A percentile compares a stretch with the other conserved stretches of the same genome.
Evolutionary conservation across 2,797 vertebrate genomes (phyloP).

Genomic region (Chelon labrosus): DNA sequence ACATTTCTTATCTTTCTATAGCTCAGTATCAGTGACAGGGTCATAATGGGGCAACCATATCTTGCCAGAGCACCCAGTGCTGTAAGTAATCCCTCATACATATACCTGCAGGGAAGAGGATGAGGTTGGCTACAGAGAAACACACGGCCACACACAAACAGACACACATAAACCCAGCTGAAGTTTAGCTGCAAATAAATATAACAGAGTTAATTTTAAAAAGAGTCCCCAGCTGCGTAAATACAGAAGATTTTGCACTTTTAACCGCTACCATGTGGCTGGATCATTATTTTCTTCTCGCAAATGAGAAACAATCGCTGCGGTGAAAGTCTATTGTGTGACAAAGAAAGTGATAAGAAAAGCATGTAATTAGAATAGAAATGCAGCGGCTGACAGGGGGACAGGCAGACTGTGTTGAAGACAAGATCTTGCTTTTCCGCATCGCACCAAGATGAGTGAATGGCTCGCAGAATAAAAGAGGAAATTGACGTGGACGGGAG

Average conservation of each 20-base stretch:
- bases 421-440: conserved; percentile 41
- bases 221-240: conserved; percentile 9
- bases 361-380: conserved; percentile 61
- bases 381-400: conserved; percentile 33
- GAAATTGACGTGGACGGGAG: conserved; percentile 37
- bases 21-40: conserved; percentile 52
- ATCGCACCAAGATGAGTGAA: conserved; percentile 44
- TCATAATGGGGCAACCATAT: conserved; percentile 67
- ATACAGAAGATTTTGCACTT: conserved; percentile 18
- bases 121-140: conserved; percentile 38
- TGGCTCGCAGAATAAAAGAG: conserved; percentile 47
- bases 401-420: conserved; percentile 48
- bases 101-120: conserved; percentile 59
- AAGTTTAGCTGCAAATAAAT: conserved; percentile 28
- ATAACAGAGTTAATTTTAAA: conserved; percentile 24
- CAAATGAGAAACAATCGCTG: conserved; percentile 40
- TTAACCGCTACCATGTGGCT: conserved; percentile 25
- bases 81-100: conserved; percentile 64
- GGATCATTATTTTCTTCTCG: conserved; percentile 29
- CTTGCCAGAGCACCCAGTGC: conserved; percentile 58
- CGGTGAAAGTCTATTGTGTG: conserved; percentile 52
- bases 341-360: conserved; percentile 58
- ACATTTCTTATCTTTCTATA: conserved; percentile 38
- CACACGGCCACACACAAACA: conserved; percentile 24
- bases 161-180: conserved; percentile 14